A percentile compares a stretch with the other conserved stretches of the same genome.
phyloP scores from a whole-genome alignment of 2,113 vertebrate genomes.

The Syrmaticus mikado region DNA sequence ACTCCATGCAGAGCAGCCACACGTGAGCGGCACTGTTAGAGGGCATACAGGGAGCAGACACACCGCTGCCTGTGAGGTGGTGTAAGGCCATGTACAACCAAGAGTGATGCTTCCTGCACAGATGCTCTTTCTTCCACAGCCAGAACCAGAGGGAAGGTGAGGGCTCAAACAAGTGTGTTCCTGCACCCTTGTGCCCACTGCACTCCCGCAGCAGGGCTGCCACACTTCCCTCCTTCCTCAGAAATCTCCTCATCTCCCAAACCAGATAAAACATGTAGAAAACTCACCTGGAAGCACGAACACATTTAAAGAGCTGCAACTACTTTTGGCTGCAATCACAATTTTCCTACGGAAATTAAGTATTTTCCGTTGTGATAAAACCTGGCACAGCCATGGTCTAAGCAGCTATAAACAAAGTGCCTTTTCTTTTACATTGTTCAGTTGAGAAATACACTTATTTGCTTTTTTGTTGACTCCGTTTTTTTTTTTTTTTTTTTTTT shows the following conservation, averaged over 20 bases:
- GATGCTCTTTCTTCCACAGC: fast-evolving
- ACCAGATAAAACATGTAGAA: not conserved
- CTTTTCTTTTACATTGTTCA: not conserved
- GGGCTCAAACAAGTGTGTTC: not conserved
- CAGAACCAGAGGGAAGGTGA: not conserved
- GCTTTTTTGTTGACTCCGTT: not conserved
- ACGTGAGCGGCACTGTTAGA: not conserved
- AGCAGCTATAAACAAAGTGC: not conserved
- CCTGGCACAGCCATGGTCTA: not conserved
- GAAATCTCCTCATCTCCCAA: not conserved
- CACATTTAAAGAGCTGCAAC: not conserved
- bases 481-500: not conserved
- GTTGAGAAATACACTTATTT: not conserved
- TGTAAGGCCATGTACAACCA: not conserved
- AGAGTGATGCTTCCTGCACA: fast-evolving
- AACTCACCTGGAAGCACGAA: not conserved
- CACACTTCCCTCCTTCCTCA: not conserved
- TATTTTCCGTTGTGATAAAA: not conserved
- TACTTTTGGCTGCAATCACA: not conserved
- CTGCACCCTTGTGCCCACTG: not conserved
- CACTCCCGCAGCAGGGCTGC: not conserved
- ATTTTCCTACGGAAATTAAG: constrained; percentile 22
- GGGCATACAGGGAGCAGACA: not conserved
- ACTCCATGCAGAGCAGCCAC: fast-evolving
- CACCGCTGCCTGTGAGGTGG: not conserved